Conservation (phyloP, 2,113 vertebrate genomes). For the Castor canadensis region DNA sequence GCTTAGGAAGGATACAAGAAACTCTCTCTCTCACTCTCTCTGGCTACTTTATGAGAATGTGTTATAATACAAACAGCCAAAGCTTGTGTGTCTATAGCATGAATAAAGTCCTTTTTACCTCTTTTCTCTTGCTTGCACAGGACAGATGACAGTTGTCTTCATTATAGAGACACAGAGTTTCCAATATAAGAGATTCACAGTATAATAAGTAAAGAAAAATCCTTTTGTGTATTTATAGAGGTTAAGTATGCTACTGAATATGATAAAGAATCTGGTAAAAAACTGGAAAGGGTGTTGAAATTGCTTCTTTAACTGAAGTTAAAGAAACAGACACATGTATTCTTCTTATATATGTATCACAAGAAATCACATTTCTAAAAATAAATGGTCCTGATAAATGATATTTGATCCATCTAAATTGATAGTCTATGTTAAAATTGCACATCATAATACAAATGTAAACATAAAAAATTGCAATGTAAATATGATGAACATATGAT, state of each 20-base stretch:
- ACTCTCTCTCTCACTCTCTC: too few species aligned
- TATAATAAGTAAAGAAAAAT: not conserved
- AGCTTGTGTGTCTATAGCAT: not conserved
- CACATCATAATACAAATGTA: not conserved
- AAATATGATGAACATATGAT: not conserved
- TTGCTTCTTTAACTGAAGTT: not conserved
- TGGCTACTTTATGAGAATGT: too few species aligned
- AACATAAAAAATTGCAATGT: not conserved
- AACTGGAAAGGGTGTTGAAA: not conserved
- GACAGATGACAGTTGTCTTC: not conserved
- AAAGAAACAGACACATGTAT: not conserved
- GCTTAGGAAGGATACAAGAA: too few species aligned
- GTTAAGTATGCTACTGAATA: not conserved
- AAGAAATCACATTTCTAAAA: slow-evolving; percentile 30
- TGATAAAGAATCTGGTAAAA: not conserved
- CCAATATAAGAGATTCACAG: not conserved
- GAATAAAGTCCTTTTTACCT: not conserved
- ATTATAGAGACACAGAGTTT: not conserved
- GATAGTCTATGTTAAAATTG: not conserved
- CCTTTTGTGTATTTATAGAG: not conserved
- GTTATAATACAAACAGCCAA: not conserved
- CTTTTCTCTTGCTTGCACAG: not conserved
- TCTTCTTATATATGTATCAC: not conserved
- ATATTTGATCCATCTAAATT: slow-evolving; percentile 15
- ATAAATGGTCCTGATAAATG: not conserved